These are phyloP conservation scores for Rhamphomyia laevipes DNA, from an alignment of 2,888 invertebrate genomes.

Conservation along the genomic window DNA sequence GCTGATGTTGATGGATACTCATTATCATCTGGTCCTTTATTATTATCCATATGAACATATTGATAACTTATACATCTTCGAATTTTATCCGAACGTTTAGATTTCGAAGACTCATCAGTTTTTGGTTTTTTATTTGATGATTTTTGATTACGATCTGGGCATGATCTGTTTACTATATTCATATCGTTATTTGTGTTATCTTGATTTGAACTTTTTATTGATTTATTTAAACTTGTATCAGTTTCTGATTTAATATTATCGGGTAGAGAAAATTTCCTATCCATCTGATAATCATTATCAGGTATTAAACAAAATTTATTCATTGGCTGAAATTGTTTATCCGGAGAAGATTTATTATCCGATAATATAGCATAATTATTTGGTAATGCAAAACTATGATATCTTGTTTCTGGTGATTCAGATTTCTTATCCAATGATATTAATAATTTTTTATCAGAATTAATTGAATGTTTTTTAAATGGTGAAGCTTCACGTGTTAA, in stretches of 20 bases:
- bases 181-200: background rate
- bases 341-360: background rate
- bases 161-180: background rate
- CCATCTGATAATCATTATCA: background rate
- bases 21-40: background rate
- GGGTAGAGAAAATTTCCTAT: background rate
- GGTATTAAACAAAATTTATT: slow-evolving; percentile 1
- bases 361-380: background rate
- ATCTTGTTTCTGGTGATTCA: background rate
- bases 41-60: slow-evolving; percentile 31
- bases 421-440: background rate
- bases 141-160: background rate
- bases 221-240: background rate
- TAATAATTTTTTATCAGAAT: slow-evolving; percentile 43
- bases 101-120: background rate
- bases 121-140: background rate
- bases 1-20: background rate
- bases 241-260: background rate
- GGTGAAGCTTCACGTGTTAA: slow-evolving; percentile 27
- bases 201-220: background rate
- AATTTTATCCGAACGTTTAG: background rate
- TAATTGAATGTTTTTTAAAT: slow-evolving; percentile 43
- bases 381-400: background rate
- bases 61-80: slow-evolving; percentile 42
- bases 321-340: background rate